A percentile compares a stretch with the other conserved stretches of the same genome.
phyloP scores from a whole-genome alignment of 1,140 invertebrate species.

The Cydia strobilella region DNA sequence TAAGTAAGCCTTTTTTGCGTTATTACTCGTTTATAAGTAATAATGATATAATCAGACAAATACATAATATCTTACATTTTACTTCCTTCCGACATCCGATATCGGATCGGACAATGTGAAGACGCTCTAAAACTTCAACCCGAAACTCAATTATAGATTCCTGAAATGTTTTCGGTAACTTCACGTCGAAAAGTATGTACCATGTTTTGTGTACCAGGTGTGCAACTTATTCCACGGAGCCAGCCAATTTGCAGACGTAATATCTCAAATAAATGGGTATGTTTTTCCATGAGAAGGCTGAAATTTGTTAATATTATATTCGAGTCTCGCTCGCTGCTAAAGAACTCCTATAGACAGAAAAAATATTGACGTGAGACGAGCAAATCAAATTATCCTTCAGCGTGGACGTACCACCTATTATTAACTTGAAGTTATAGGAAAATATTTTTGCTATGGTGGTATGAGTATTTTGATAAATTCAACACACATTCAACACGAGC shows the following conservation, averaged over 20 bases:
- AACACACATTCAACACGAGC: background rate
- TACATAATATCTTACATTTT: too few species aligned
- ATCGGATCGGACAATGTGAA: too few species aligned
- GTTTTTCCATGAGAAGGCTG: background rate
- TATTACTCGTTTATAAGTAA: too few species aligned
- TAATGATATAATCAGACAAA: too few species aligned
- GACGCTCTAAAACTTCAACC: background rate
- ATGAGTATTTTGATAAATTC: background rate
- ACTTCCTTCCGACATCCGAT: too few species aligned
- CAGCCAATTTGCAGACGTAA: conserved; percentile 20
- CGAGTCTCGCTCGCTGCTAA: conserved; percentile 16
- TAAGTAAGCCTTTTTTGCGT: too few species aligned
- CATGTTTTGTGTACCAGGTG: conserved; percentile 27
- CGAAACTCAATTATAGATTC: background rate
- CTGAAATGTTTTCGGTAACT: conserved; percentile 17
- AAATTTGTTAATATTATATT: conserved; percentile 18
- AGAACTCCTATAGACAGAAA: conserved; percentile 11
- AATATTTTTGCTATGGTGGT: background rate
- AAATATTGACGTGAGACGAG: conserved; percentile 18
- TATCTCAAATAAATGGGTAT: conserved; percentile 15
- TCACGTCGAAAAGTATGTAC: conserved; percentile 1
- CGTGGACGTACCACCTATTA: background rate
- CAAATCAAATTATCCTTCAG: conserved; percentile 27
- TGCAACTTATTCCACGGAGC: conserved; percentile 6
- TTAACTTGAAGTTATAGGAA: background rate